Evolutionary conservation across 2,888 invertebrate species (phyloP), one percentile per base, ranked within the genome.

Genomic region (Calameuta idolon): DNA sequence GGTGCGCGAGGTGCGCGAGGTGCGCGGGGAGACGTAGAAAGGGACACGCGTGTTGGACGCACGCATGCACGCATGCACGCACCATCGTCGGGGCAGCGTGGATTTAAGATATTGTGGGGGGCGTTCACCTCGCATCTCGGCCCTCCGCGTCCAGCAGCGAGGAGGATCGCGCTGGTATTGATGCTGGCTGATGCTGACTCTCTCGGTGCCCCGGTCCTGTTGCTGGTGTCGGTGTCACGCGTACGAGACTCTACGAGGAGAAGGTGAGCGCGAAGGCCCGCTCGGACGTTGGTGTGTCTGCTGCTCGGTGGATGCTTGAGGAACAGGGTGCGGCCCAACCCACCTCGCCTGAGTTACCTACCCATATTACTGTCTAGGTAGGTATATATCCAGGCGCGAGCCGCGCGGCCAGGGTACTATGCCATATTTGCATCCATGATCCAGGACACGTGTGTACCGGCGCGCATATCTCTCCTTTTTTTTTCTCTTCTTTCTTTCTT

Each of bases 241-340:
- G 87, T 86, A 89, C 89, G 87, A 87, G 89, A 55, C 55, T 55
- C 55, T 86, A 88, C 89, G 88, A 88, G 88, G 92, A 92, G 92
- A 92, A 92, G 92, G 92, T 93, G 93, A 73, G 69, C 68, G 75
- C 74, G 74, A 74, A 69, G 37, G 74, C 74, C 30, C 74, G 37
- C 37, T 12, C 30, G 74, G 34, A n/a, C 37, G 37, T 35, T 30
- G 35, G 74, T 75, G 34, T 55, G 77, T 79, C 69, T 34, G 68
- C 79, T 74, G 31, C 74, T 73, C 80, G 87, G 88, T 89, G 87
- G 89, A 89, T 89, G 88, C 88, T 89, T 85, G 88, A 87, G 84
- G 86, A 89, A 88, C 87, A 89, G 89, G 89, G 89, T 89, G 89
- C 89, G 89, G 89, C 89, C 85, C 87, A 87, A 86, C 89, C 89